These are phyloP conservation scores for Magallana gigas DNA, from an alignment of 1,140 invertebrate genomes.

Conservation along the genomic window DNA sequence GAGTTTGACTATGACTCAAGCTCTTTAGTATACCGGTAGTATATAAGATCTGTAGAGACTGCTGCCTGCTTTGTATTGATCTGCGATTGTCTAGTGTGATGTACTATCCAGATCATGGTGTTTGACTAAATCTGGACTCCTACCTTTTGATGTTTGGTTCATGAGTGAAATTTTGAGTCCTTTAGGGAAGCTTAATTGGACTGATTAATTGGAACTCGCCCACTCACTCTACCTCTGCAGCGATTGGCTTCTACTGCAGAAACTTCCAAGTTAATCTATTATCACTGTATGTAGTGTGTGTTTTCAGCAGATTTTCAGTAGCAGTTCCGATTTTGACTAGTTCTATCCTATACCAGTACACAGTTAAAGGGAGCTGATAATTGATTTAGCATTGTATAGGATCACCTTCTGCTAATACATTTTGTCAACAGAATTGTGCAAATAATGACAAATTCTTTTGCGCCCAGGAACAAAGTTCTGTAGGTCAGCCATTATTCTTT, in stretches of 20 bases:
- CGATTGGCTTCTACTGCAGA: background rate
- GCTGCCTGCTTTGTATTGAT: background rate
- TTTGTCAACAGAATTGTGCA: constrained; percentile 30
- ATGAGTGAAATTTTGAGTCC: background rate
- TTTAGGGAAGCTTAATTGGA: constrained; percentile 3
- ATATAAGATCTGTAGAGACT: background rate
- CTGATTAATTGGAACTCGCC: constrained; percentile 35
- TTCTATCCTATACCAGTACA: background rate
- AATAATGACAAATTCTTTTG: constrained; percentile 34
- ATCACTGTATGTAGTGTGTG: background rate
- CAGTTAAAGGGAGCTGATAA: constrained; percentile 10
- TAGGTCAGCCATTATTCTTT: constrained; percentile 34
- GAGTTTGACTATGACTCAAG: too few relatives aligned
- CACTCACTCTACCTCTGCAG: background rate
- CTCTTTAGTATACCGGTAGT: background rate
- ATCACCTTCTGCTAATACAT: constrained; percentile 18
- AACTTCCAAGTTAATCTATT: constrained; percentile 11
- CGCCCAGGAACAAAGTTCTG: constrained; percentile 23
- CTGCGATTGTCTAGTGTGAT: background rate
- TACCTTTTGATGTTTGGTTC: constrained; percentile 1
- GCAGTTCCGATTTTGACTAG: background rate
- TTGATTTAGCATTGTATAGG: constrained; percentile 16
- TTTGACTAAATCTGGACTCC: background rate
- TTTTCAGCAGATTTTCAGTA: constrained; percentile 18
- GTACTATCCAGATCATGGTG: constrained; percentile 6